These are phyloP conservation scores for Plumapathes pennacea DNA, from an alignment of 92 coral and sea anemone species.

Conservation along the genomic window DNA sequence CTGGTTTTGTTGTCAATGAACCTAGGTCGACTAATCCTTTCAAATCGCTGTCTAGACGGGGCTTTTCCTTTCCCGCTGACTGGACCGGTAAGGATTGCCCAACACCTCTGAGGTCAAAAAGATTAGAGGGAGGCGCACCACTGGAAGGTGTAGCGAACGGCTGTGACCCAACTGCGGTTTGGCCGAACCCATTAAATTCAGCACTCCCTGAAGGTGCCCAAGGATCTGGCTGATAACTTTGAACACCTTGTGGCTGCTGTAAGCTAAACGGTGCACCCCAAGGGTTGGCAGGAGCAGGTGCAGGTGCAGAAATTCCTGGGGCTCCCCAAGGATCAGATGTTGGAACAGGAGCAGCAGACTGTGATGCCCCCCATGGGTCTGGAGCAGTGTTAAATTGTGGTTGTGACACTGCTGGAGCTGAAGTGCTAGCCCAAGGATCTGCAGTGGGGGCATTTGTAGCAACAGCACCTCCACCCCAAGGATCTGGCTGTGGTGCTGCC, in stretches of 20 bases:
- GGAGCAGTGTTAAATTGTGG: no score
- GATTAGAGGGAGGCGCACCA: constrained; percentile 17
- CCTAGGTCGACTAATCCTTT: constrained; percentile 85
- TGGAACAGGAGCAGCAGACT: constrained; percentile 24
- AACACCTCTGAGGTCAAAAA: constrained; percentile 8
- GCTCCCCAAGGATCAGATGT: constrained; percentile 77
- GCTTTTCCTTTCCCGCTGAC: constrained; percentile 27
- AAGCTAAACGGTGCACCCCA: constrained; percentile 62
- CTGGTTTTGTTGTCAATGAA: constrained; percentile 64
- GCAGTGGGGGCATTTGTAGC: constrained; percentile 3
- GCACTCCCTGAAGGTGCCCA: constrained; percentile 59
- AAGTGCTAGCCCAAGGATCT: constrained; percentile 9
- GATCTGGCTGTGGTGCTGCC: constrained; percentile 41
- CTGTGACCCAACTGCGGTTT: constrained; percentile 34
- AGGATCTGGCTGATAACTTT: constrained; percentile 45
- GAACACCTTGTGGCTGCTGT: constrained; percentile 24
- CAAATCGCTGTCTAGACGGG: constrained; percentile 62
- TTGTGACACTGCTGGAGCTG: constrained; percentile 25
- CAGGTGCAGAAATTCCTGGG: constrained; percentile 24
- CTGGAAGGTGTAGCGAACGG: constrained; percentile 12
- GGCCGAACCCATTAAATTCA: constrained; percentile 55
- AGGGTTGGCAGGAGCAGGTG: constrained; percentile 45
- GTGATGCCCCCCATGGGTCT: constrained; percentile 80
- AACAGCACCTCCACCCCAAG: constrained; percentile 92
- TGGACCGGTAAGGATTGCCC: neutral